Percentiles rank a stretch among this genome's conserved stretches.
Evolutionary conservation across 2,797 vertebrate genomes (phyloP).

Genomic region (Dendrocincla tyrannina): DNA sequence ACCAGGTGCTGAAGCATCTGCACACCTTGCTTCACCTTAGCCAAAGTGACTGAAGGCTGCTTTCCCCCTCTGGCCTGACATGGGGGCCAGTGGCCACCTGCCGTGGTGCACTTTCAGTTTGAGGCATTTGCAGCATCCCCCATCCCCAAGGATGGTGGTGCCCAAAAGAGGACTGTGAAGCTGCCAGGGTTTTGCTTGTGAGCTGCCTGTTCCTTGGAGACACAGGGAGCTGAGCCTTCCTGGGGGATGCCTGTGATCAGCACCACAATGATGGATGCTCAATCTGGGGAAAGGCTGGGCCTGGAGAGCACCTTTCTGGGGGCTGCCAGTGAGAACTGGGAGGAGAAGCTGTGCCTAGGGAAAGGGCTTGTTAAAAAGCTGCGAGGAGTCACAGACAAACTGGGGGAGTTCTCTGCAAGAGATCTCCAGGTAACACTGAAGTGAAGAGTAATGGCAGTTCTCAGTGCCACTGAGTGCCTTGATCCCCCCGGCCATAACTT

Average conservation of each 20-base stretch:
- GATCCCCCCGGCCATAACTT: neutral
- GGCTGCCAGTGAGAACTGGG: neutral
- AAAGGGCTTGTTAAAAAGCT: neutral
- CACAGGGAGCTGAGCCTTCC: neutral
- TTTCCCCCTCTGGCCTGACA: neutral
- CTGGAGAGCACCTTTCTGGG: neutral
- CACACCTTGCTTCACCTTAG: neutral
- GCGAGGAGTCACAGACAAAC: accelerated
- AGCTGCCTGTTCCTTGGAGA: neutral
- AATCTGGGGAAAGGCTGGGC: neutral
- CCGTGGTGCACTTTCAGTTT: accelerated
- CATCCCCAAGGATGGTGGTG: accelerated
- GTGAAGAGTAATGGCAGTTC: neutral
- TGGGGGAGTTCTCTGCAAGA: neutral
- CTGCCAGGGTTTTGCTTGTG: neutral
- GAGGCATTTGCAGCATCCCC: neutral
- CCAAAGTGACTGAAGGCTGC: neutral
- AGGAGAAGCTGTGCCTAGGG: neutral
- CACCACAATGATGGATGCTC: accelerated
- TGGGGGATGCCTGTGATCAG: neutral
- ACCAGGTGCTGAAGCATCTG: neutral
- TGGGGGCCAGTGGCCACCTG: accelerated
- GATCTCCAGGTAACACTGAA: neutral
- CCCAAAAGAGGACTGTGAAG: accelerated
- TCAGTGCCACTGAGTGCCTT: neutral